phyloP scores from a whole-genome alignment of 2,888 invertebrate genomes.

The Lithodes maja region DNA sequence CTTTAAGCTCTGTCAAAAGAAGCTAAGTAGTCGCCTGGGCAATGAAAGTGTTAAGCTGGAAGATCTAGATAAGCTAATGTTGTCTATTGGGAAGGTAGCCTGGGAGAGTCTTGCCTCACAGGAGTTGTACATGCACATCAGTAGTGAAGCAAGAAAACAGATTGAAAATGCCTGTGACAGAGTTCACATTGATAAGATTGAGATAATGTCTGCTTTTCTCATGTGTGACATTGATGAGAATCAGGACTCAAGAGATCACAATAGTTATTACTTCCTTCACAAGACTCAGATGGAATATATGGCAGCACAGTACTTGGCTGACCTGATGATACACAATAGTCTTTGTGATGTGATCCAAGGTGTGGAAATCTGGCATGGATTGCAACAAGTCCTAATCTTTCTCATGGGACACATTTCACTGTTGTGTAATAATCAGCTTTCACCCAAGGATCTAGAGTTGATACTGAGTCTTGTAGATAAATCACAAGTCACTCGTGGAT shows the following conservation, averaged over 20 bases:
- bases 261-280: constrained; percentile 43
- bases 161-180: constrained; percentile 32
- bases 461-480: constrained; percentile 24
- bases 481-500: neutral
- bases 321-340: neutral
- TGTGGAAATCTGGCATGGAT: constrained; percentile 11
- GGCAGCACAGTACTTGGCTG: constrained; percentile 40
- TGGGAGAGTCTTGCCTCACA: constrained; percentile 6
- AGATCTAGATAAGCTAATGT: constrained; percentile 6
- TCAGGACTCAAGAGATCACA: neutral
- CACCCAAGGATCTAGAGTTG: neutral
- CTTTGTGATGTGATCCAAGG: neutral
- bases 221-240: constrained; percentile 31
- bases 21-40: constrained; percentile 16
- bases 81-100: constrained; percentile 45
- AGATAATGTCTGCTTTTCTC: constrained; percentile 52
- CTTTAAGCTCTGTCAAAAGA: constrained; percentile 31
- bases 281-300: constrained; percentile 58
- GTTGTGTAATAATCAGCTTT: neutral
- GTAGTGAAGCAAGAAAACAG: neutral
- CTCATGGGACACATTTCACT: constrained; percentile 38
- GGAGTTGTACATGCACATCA: neutral
- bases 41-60: neutral
- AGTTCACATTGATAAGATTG: neutral
- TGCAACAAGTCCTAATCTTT: constrained; percentile 39